Conservation (phyloP, 2,888 invertebrate genomes). For the Meloe dianella region DNA sequence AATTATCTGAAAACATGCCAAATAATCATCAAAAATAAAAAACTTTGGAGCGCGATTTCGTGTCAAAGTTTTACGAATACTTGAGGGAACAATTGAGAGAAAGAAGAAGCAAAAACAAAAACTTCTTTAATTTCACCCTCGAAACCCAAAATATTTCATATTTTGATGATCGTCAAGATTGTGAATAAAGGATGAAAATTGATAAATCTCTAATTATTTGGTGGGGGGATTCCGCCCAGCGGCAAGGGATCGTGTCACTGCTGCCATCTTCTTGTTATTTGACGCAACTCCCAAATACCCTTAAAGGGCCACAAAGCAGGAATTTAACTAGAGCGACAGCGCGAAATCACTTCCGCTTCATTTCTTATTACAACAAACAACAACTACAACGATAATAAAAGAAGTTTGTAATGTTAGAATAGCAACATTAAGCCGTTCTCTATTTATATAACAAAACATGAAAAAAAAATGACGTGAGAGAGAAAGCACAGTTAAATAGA, state of each 20-base stretch:
- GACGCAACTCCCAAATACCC: constrained; percentile 8
- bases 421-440: not conserved
- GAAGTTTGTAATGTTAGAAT: not conserved
- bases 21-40: not conserved
- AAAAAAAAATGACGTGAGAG: too few relatives aligned
- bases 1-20: not conserved
- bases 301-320: constrained; percentile 9
- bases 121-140: not conserved
- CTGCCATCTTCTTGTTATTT: constrained; percentile 12
- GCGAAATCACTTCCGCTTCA: not conserved
- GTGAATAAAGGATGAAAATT: not conserved
- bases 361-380: not conserved
- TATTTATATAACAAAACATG: too few relatives aligned
- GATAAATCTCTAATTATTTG: not conserved
- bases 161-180: not conserved
- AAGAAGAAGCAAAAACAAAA: constrained; percentile 37
- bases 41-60: not conserved
- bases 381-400: too few relatives aligned
- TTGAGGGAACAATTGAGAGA: too few relatives aligned
- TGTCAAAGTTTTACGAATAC: constrained; percentile 30
- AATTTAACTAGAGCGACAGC: constrained; percentile 7
- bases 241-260: not conserved
- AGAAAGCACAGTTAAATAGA: not conserved
- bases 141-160: not conserved
- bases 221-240: not conserved